phyloP scores from a whole-genome alignment of 2,888 invertebrate genomes.

The Drosophila peninsularis region DNA sequence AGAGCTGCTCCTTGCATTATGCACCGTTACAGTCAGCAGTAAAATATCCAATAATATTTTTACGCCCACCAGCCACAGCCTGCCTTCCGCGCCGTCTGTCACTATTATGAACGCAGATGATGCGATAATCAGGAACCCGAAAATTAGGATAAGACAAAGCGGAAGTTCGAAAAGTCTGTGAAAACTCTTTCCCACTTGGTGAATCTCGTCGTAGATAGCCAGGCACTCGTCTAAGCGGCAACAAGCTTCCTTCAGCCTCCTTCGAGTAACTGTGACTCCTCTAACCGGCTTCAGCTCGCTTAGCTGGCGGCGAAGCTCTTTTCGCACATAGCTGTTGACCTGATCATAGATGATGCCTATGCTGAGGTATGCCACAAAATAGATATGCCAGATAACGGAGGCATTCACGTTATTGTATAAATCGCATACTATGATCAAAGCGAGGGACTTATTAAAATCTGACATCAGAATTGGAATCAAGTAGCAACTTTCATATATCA shows the following conservation, averaged over 20 bases:
- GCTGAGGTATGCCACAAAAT: constrained; percentile 59
- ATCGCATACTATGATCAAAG: neutral
- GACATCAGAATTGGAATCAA: neutral
- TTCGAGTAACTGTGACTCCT: constrained; percentile 1
- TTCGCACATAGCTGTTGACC: constrained; percentile 50
- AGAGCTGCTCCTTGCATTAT: constrained; percentile 51
- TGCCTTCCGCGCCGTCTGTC: too few relatives aligned
- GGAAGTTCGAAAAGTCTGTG: constrained; percentile 55
- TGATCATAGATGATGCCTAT: constrained; percentile 55
- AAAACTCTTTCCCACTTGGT: constrained; percentile 39
- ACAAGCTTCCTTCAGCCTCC: constrained; percentile 17
- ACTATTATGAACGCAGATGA: constrained; percentile 25
- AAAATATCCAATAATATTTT: constrained; percentile 53
- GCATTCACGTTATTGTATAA: constrained; percentile 18
- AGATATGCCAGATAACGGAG: constrained; percentile 46
- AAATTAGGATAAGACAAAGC: constrained; percentile 35
- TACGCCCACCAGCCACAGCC: constrained; percentile 9
- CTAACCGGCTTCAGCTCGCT: constrained; percentile 17
- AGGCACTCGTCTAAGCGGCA: constrained; percentile 51
- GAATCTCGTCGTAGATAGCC: constrained; percentile 61
- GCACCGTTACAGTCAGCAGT: constrained; percentile 55
- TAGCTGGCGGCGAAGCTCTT: constrained; percentile 45
- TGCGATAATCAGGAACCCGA: constrained; percentile 32
- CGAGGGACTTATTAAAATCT: rapidly evolving
- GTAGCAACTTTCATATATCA: constrained; percentile 36